Conservation (phyloP, 92 coral and sea anemone species). For the Porites cylindrica region DNA sequence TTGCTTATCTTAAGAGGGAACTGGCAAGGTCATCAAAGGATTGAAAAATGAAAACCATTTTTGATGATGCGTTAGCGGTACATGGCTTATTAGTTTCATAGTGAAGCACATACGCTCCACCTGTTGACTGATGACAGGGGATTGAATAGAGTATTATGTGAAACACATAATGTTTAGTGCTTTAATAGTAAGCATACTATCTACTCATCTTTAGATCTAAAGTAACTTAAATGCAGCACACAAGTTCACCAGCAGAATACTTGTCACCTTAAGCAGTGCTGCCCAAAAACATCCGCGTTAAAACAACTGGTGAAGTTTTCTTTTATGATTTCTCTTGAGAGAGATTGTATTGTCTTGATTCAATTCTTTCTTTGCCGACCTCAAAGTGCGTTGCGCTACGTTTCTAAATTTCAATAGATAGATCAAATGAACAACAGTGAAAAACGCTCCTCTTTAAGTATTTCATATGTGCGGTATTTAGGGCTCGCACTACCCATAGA, state of each 20-base stretch:
- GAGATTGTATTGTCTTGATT: not conserved
- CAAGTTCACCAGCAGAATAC: slow-evolving; percentile 5
- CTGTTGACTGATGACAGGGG: not conserved
- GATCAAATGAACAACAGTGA: too few relatives aligned
- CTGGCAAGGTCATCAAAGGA: not conserved
- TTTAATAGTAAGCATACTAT: not conserved
- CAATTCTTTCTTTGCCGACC: not conserved
- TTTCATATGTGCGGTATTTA: too few relatives aligned
- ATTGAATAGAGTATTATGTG: too few relatives aligned
- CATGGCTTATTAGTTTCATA: not conserved
- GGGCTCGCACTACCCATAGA: too few relatives aligned
- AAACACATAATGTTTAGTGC: not conserved
- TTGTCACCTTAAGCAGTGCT: not conserved
- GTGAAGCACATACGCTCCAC: not conserved
- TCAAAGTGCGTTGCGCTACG: not conserved
- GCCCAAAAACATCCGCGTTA: not conserved
- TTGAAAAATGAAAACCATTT: not conserved
- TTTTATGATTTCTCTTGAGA: not conserved
- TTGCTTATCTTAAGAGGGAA: not conserved
- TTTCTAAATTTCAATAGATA: too few relatives aligned
- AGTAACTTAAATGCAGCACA: not conserved
- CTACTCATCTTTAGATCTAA: not conserved
- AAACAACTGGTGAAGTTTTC: not conserved
- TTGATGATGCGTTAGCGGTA: not conserved
- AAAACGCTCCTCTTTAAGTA: too few relatives aligned